phyloP scores from a whole-genome alignment of 2,888 invertebrate genomes.

The Spicauda simplicius region DNA sequence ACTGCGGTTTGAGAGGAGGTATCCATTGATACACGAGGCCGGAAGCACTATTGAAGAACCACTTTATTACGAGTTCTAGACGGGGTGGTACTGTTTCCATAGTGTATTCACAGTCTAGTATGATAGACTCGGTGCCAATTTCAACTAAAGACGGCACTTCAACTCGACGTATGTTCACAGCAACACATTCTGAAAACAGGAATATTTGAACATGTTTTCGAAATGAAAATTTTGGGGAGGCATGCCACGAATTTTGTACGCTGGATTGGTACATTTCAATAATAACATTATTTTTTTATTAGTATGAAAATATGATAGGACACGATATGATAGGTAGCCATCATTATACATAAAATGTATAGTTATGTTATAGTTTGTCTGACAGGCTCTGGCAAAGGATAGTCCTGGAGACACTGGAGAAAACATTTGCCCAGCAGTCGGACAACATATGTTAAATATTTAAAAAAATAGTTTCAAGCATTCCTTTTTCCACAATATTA shows the following conservation, averaged over 20 bases:
- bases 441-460: too few species aligned
- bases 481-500: too few species aligned
- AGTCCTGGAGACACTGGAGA: too few species aligned
- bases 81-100: constrained; percentile 51
- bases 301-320: too few species aligned
- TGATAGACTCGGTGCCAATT: constrained; percentile 65
- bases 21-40: constrained; percentile 81
- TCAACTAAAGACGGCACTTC: constrained; percentile 73
- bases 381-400: too few species aligned
- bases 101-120: constrained; percentile 69
- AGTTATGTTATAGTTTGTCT: too few species aligned
- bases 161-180: constrained; percentile 74
- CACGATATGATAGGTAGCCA: too few species aligned
- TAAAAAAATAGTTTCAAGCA: too few species aligned
- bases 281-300: too few species aligned
- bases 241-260: background rate
- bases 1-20: constrained; percentile 74
- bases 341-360: too few species aligned
- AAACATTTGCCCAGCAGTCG: too few species aligned
- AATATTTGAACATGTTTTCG: background rate
- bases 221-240: background rate
- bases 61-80: constrained; percentile 75
- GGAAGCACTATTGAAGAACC: constrained; percentile 78
- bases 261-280: background rate
- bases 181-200: constrained; percentile 66